Conservation (phyloP, 2,113 vertebrate species). For the Ovibos moschatus region DNA sequence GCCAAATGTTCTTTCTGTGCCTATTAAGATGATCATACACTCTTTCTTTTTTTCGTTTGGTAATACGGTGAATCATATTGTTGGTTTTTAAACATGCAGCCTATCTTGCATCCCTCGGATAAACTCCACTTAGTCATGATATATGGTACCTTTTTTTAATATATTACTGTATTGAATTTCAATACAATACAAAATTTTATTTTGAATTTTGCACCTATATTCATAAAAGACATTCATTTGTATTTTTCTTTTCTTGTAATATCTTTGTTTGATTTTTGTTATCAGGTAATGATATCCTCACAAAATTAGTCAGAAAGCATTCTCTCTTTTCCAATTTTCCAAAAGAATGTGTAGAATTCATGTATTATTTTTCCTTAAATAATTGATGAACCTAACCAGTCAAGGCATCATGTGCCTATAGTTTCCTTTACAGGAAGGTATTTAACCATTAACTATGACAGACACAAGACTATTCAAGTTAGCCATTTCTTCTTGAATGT, state of each 20-base stretch:
- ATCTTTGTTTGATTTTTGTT: background rate
- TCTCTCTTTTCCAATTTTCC: background rate
- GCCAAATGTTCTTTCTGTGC: background rate
- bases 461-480: background rate
- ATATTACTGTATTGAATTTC: background rate
- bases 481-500: background rate
- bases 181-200: background rate
- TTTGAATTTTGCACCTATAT: background rate
- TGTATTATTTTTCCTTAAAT: background rate
- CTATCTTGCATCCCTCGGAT: background rate
- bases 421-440: background rate
- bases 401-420: background rate
- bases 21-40: background rate
- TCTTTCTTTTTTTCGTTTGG: background rate
- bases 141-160: background rate
- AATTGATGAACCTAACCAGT: background rate
- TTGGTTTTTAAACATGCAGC: background rate
- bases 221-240: background rate
- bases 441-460: background rate
- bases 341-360: background rate
- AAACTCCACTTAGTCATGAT: background rate
- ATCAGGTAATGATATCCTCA: background rate
- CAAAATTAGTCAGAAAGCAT: background rate
- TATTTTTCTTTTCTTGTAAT: background rate
- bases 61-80: background rate